Evolutionary conservation across 1,140 invertebrate species (phyloP).

Genomic region (Halyomorpha halys): DNA sequence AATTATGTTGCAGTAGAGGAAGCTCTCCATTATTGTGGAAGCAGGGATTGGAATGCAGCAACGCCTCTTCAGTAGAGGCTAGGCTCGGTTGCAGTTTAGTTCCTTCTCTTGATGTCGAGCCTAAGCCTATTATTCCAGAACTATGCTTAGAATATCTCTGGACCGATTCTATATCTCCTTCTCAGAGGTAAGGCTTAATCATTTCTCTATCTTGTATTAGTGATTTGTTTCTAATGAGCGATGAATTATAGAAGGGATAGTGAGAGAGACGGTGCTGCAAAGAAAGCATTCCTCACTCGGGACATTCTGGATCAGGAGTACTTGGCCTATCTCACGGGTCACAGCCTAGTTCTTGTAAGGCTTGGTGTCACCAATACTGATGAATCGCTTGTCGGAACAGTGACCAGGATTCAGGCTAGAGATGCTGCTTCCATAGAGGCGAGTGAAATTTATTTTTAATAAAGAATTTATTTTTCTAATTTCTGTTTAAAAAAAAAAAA

Average conservation of each 20-base stretch:
- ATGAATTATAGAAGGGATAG: constrained; percentile 35
- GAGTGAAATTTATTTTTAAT: constrained; percentile 34
- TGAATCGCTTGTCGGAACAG: constrained; percentile 59
- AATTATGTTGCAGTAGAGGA: neutral
- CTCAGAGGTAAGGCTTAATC: neutral
- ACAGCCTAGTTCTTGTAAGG: constrained; percentile 46
- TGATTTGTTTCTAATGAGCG: too few relatives aligned
- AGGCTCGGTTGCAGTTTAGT: constrained; percentile 29
- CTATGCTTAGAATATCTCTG: constrained; percentile 80
- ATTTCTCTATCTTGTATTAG: too few relatives aligned
- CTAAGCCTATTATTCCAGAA: constrained; percentile 66
- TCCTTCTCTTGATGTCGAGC: constrained; percentile 34
- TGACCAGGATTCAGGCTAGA: constrained; percentile 60
- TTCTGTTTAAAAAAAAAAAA: constrained; percentile 19
- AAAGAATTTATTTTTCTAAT: neutral
- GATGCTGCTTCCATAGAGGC: constrained; percentile 69
- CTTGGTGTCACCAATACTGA: constrained; percentile 65
- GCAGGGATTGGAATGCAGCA: constrained; percentile 9
- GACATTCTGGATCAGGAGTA: constrained; percentile 76
- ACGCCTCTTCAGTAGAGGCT: constrained; percentile 28
- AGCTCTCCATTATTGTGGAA: neutral
- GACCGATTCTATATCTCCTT: constrained; percentile 47
- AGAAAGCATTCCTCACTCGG: constrained; percentile 66
- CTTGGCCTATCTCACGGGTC: constrained; percentile 56
- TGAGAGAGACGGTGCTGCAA: constrained; percentile 37